Evolutionary conservation across 2,888 invertebrate species (phyloP).

Genomic region (Tenthredo amoena): DNA sequence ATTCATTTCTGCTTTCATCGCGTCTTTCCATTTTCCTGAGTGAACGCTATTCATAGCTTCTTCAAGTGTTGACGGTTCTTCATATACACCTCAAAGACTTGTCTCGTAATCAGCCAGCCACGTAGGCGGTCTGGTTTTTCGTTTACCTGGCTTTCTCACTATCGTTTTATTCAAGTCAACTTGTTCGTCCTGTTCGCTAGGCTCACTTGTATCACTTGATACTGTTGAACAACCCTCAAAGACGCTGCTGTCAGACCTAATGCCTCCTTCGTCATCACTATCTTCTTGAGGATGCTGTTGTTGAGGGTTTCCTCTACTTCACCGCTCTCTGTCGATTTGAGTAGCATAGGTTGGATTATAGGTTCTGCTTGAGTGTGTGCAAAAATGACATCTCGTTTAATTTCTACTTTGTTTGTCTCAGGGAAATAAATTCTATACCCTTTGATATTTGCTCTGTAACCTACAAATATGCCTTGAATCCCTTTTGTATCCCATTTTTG

Average conservation of each 20-base stretch:
- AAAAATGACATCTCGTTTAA: background rate
- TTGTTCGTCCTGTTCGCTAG: background rate
- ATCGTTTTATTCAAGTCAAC: background rate
- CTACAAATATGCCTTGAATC: background rate
- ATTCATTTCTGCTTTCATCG: constrained; percentile 41
- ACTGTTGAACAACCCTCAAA: background rate
- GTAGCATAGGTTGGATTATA: background rate
- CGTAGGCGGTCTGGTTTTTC: background rate
- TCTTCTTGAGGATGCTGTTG: background rate
- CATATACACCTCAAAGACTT: constrained; percentile 16
- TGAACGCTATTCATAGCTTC: background rate
- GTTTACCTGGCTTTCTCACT: constrained; percentile 9
- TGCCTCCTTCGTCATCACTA: background rate
- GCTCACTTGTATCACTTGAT: background rate
- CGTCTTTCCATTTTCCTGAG: constrained; percentile 40
- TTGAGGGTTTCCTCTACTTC: background rate
- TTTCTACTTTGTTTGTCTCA: background rate
- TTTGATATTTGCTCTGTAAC: background rate
- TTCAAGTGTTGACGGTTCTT: constrained; percentile 14
- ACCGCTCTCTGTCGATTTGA: background rate
- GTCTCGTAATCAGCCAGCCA: background rate
- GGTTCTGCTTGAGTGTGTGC: background rate
- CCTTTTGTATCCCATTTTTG: background rate
- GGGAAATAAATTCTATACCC: background rate
- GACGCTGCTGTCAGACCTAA: constrained; percentile 1